phyloP scores from a whole-genome alignment of 2,888 invertebrate genomes.

The Lasiommata megera region DNA sequence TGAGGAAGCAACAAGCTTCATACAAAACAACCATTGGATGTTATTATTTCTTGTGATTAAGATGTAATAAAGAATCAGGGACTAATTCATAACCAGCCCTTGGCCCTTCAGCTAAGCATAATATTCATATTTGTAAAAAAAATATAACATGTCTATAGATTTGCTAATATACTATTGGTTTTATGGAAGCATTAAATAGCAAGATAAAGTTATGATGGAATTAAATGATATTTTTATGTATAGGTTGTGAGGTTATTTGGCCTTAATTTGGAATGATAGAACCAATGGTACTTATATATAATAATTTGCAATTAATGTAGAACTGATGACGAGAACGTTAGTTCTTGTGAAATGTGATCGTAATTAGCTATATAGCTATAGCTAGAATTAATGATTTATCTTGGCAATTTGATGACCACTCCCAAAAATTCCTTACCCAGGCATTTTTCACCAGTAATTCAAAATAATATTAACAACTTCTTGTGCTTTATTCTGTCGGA shows the following conservation, averaged over 20 bases:
- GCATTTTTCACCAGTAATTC: conserved; percentile 54
- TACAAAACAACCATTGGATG: too few relatives aligned
- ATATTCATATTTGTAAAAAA: too few relatives aligned
- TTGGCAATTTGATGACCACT: conserved; percentile 46
- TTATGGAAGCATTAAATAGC: background rate
- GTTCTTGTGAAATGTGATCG: conserved; percentile 2
- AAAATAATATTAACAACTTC: conserved; percentile 26
- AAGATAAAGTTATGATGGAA: background rate
- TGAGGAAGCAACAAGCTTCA: too few relatives aligned
- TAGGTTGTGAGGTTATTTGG: background rate
- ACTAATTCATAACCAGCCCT: too few relatives aligned
- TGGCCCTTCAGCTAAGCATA: background rate
- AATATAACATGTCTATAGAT: too few relatives aligned
- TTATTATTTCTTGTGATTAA: background rate
- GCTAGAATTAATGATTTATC: conserved; percentile 39
- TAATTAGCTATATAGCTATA: background rate
- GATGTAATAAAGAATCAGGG: too few relatives aligned
- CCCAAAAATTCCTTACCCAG: conserved; percentile 77
- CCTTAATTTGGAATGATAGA: background rate
- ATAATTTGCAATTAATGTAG: background rate
- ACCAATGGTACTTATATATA: background rate
- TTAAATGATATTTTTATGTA: background rate
- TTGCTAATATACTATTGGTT: too few relatives aligned
- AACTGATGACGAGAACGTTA: background rate
- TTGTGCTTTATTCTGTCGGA: conserved; percentile 48